These are phyloP conservation scores for Meiosimyza platycephala DNA, from an alignment of 2,888 invertebrate species.

Conservation along the genomic window DNA sequence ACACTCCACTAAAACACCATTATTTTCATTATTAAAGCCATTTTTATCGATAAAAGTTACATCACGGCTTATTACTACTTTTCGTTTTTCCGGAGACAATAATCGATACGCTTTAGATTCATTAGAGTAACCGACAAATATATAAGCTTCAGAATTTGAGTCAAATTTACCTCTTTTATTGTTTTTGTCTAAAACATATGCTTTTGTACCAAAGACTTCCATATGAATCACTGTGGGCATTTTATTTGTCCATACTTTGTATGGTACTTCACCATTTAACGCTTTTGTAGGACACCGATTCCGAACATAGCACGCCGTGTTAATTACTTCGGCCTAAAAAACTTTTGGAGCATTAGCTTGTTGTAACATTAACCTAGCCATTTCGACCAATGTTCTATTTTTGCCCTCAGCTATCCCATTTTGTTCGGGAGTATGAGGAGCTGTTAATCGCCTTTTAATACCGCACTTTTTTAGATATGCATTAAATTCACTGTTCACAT, in stretches of 20 bases:
- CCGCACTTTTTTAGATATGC: neutral
- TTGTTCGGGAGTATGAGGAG: constrained; percentile 3
- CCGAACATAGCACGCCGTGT: neutral
- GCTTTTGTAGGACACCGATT: neutral
- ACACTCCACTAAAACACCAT: neutral
- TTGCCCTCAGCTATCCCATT: neutral
- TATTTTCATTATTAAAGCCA: neutral
- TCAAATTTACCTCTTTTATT: neutral
- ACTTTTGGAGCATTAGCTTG: neutral
- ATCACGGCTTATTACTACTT: too few relatives aligned
- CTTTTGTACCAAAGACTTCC: too few relatives aligned
- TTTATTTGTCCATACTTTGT: too few relatives aligned
- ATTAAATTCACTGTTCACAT: neutral
- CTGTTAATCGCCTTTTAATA: constrained; percentile 16
- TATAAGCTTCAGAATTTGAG: neutral
- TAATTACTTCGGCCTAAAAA: constrained; percentile 5
- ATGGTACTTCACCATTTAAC: neutral
- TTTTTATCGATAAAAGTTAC: too few relatives aligned
- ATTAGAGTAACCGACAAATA: neutral
- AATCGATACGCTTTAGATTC: too few relatives aligned
- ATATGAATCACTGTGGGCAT: too few relatives aligned
- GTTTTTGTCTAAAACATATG: too few relatives aligned
- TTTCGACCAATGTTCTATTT: neutral
- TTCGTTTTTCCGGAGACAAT: too few relatives aligned
- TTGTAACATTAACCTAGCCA: neutral